Evolutionary conservation across 2,888 invertebrate species (phyloP).

Genomic region (Eurytoma adleriae): DNA sequence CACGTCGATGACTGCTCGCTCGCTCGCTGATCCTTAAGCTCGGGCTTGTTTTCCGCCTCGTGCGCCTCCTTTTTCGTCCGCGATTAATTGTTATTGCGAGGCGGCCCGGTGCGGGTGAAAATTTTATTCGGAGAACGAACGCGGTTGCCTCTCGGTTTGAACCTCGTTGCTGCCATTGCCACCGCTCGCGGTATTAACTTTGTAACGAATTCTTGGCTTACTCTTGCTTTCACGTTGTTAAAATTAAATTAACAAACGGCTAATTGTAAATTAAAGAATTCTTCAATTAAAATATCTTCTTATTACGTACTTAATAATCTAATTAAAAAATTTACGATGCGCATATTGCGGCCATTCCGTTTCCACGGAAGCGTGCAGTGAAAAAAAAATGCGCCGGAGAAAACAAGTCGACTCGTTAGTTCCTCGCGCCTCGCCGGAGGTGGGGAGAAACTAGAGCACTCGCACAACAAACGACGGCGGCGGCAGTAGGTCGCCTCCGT

Average conservation of each 20-base stretch:
- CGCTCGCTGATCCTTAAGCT: conserved; percentile 29
- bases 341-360: neutral
- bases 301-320: too few relatives aligned
- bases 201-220: too few relatives aligned
- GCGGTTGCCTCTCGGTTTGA: neutral
- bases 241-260: too few relatives aligned
- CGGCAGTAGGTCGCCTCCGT: too few relatives aligned
- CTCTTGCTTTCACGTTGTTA: too few relatives aligned
- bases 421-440: neutral
- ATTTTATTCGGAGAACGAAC: conserved; percentile 12
- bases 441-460: neutral
- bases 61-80: conserved; percentile 1
- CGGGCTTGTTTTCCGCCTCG: conserved; percentile 28
- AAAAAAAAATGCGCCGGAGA: neutral
- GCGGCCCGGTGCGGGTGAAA: conserved; percentile 11
- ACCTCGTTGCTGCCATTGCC: too few relatives aligned
- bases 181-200: too few relatives aligned
- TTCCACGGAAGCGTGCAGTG: neutral
- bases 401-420: neutral
- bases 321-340: too few relatives aligned
- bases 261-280: too few relatives aligned
- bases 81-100: conserved; percentile 44
- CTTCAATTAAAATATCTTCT: too few relatives aligned
- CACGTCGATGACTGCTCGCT: conserved; percentile 26
- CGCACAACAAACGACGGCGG: neutral